A percentile compares a stretch with the other conserved stretches of the same genome.
phyloP scores from a whole-genome alignment of 2,797 vertebrate species.

The Clarias pachynema region DNA sequence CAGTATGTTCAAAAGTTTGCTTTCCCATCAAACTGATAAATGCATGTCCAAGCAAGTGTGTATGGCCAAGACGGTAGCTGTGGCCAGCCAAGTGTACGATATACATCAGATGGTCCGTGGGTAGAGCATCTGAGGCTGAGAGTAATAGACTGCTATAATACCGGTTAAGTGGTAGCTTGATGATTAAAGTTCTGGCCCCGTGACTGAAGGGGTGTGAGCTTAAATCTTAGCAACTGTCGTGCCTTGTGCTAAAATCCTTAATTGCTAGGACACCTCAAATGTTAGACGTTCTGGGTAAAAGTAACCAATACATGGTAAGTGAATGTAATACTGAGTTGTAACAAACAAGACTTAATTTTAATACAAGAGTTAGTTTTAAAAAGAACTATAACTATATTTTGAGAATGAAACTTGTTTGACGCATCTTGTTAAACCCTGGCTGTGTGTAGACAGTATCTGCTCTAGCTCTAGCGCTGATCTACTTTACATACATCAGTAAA shows the following conservation, averaged over 20 bases:
- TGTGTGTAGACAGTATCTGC: neutral
- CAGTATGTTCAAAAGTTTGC: slow-evolving; percentile 26
- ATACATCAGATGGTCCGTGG: slow-evolving; percentile 37
- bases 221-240: slow-evolving; percentile 9
- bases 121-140: slow-evolving; percentile 26
- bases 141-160: slow-evolving; percentile 2
- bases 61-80: neutral
- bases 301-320: neutral
- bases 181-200: neutral
- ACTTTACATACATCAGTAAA: slow-evolving; percentile 21
- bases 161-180: neutral
- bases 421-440: neutral
- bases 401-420: neutral
- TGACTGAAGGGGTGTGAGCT: neutral
- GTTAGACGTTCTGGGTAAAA: neutral
- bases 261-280: slow-evolving; percentile 10
- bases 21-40: neutral
- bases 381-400: neutral
- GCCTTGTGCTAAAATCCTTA: slow-evolving; percentile 18
- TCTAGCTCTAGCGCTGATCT: slow-evolving; percentile 4
- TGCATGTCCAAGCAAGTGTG: slow-evolving; percentile 8
- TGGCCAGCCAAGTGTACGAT: slow-evolving; percentile 14
- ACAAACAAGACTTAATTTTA: neutral
- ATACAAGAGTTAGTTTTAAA: neutral
- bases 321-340: neutral